phyloP scores from a whole-genome alignment of 2,888 invertebrate species.

The Cephus rjabovi region DNA sequence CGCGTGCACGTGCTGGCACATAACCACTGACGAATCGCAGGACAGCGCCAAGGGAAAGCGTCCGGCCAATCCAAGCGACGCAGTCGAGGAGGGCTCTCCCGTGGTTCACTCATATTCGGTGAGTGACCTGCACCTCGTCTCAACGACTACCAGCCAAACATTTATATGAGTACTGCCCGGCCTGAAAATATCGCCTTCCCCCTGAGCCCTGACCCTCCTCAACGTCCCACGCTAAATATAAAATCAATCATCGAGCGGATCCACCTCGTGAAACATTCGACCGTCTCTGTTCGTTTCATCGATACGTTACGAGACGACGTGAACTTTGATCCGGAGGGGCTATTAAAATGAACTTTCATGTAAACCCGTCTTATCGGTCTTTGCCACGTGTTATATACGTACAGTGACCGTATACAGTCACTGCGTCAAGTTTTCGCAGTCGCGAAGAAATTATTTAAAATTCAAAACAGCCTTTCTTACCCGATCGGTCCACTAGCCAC shows the following conservation, averaged over 20 bases:
- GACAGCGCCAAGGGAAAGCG: slow-evolving; percentile 34
- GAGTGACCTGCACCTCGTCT: slow-evolving; percentile 58
- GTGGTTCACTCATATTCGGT: slow-evolving; percentile 59
- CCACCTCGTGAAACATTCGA: slow-evolving; percentile 7
- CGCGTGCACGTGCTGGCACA: slow-evolving; percentile 5
- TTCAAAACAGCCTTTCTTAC: too few species aligned
- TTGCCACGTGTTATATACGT: too few species aligned
- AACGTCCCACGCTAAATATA: slow-evolving; percentile 40
- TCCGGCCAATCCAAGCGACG: slow-evolving; percentile 24
- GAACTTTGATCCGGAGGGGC: too few species aligned
- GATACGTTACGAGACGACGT: too few species aligned
- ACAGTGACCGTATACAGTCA: too few species aligned
- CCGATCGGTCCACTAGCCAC: too few species aligned
- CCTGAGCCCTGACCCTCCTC: slow-evolving; percentile 52
- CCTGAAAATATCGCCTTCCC: slow-evolving; percentile 58
- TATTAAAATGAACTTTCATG: too few species aligned
- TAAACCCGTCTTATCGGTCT: too few species aligned
- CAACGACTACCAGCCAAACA: slow-evolving; percentile 54
- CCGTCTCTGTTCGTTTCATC: too few species aligned
- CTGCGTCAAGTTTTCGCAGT: too few species aligned
- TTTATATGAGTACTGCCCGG: slow-evolving; percentile 55
- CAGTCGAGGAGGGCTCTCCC: slow-evolving; percentile 18
- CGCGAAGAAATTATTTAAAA: too few species aligned
- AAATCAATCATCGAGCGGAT: slow-evolving; percentile 41
- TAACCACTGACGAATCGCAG: slow-evolving; percentile 31